Percentiles rank a stretch among this genome's conserved stretches.
phyloP scores from a whole-genome alignment of 2,797 vertebrate genomes.

The Caiman crocodilus region DNA sequence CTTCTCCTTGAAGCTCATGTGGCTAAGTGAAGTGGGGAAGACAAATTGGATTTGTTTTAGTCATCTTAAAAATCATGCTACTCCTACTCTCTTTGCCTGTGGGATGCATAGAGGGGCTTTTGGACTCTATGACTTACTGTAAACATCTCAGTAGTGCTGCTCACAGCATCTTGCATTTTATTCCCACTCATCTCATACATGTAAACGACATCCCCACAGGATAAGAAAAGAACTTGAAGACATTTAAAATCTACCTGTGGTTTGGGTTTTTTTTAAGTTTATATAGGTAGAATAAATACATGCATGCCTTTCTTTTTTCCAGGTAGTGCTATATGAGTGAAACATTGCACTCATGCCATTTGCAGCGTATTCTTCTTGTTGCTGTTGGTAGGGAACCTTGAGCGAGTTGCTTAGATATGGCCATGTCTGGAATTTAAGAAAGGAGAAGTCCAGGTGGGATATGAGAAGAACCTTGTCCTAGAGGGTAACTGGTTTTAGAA shows the following conservation, averaged over 20 bases:
- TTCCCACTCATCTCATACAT: background rate
- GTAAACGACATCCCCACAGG: background rate
- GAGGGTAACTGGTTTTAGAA: background rate
- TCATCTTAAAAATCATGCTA: conserved; percentile 27
- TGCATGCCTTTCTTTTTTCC: background rate
- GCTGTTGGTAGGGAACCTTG: background rate
- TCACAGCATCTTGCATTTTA: background rate
- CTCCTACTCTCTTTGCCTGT: conserved; percentile 47
- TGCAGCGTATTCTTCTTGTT: background rate
- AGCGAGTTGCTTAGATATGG: background rate
- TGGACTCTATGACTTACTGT: background rate
- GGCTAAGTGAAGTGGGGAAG: conserved; percentile 22
- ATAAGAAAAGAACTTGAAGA: background rate
- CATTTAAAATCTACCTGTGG: background rate
- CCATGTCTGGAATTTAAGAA: background rate
- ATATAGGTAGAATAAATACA: background rate
- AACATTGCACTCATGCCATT: conserved; percentile 29
- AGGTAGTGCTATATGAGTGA: conserved; percentile 17
- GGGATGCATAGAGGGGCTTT: background rate
- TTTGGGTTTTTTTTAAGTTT: background rate
- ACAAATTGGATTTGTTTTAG: background rate
- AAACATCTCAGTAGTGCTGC: conserved; percentile 8
- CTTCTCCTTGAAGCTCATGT: conserved; percentile 51
- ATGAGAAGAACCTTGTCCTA: background rate
- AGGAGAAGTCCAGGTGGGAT: background rate